Evolutionary conservation across 2,113 vertebrate genomes (phyloP).

Genomic region (Ceyx margarethae): DNA sequence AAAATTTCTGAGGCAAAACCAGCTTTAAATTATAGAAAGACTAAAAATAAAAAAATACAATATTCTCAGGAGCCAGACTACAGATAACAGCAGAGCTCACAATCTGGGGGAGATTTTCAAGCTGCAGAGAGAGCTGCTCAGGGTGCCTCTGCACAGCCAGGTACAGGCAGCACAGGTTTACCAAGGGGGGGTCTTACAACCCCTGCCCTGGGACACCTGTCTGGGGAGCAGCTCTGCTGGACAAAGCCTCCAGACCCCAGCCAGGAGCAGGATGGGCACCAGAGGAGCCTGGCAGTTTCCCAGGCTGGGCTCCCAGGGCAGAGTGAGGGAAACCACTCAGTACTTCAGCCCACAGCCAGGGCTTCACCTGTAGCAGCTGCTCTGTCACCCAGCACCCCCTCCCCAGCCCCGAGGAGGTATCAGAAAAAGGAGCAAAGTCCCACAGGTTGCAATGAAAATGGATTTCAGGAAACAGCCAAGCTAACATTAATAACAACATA

Average conservation of each 20-base stretch:
- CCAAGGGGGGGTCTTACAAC: too few species aligned
- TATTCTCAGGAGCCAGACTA: not conserved
- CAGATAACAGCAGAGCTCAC: not conserved
- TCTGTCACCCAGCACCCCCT: not conserved
- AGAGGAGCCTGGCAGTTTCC: not conserved
- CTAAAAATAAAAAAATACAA: not conserved
- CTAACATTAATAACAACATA: not conserved
- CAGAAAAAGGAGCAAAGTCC: not conserved
- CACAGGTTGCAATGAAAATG: not conserved
- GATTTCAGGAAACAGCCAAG: not conserved
- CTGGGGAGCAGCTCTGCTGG: not conserved
- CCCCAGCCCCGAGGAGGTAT: not conserved
- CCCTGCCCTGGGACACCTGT: not conserved
- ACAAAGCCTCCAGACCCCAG: too few species aligned
- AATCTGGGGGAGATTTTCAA: not conserved
- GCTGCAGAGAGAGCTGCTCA: not conserved
- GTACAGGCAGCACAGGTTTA: not conserved
- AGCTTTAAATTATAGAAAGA: not conserved
- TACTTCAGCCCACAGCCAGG: too few species aligned
- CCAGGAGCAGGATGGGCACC: too few species aligned
- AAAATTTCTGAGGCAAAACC: not conserved
- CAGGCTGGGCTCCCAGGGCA: accelerated
- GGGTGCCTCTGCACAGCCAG: not conserved
- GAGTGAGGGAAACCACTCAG: not conserved
- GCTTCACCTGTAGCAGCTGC: not conserved